These are phyloP conservation scores for Bombus balteatus DNA, from an alignment of 1,140 invertebrate genomes.

Conservation along the genomic window DNA sequence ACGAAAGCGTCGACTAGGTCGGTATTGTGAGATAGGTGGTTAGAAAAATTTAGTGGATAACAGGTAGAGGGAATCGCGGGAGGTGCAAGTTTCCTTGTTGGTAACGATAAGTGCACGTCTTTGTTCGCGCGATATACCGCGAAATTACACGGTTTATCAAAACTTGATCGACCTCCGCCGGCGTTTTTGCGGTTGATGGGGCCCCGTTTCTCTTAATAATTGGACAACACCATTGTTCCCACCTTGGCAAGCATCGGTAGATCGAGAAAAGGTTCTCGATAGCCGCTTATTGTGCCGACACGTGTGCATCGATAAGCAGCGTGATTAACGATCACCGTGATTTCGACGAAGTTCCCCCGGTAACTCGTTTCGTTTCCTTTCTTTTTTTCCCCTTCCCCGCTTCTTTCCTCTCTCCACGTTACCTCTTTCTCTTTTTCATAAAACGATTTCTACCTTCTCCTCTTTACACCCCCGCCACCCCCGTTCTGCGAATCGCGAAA, in stretches of 20 bases:
- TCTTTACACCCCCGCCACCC: too few species aligned
- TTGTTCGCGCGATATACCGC: slow-evolving; percentile 50
- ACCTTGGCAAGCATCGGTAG: slow-evolving; percentile 45
- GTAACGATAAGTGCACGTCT: slow-evolving; percentile 55
- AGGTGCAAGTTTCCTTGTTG: slow-evolving; percentile 52
- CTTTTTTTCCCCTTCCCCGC: neutral
- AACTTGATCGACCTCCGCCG: slow-evolving; percentile 53
- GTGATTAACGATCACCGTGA: slow-evolving; percentile 56
- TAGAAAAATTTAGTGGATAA: slow-evolving; percentile 23
- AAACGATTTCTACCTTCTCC: neutral
- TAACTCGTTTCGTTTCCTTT: slow-evolving; percentile 1
- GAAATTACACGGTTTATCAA: slow-evolving; percentile 61
- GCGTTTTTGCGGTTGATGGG: slow-evolving; percentile 48
- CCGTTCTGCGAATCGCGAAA: neutral
- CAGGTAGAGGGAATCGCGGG: slow-evolving; percentile 34
- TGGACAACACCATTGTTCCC: slow-evolving; percentile 60
- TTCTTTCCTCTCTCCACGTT: neutral
- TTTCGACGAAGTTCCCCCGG: slow-evolving; percentile 43
- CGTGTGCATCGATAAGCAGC: slow-evolving; percentile 55
- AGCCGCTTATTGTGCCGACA: slow-evolving; percentile 48
- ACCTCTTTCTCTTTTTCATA: slow-evolving; percentile 3
- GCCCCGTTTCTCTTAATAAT: slow-evolving; percentile 58
- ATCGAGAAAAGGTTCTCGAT: slow-evolving; percentile 55
- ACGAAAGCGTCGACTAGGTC: too few species aligned
- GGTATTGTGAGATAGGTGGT: neutral